Conservation (phyloP, 2,113 vertebrate genomes). For the Corynorhinus townsendii region DNA sequence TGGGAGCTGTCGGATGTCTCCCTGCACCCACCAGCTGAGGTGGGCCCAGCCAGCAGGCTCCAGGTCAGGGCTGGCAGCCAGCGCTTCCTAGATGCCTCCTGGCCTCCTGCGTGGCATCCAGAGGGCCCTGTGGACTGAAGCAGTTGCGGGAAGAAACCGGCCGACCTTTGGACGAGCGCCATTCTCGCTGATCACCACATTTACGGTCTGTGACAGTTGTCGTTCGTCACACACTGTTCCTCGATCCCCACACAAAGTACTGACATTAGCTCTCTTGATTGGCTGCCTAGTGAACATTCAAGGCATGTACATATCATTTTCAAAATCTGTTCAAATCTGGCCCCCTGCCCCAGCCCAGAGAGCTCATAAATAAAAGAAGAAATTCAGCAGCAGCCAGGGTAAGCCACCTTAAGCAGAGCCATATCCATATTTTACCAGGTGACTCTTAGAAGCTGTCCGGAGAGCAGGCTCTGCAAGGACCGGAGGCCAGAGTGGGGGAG, state of each 20-base stretch:
- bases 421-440: conserved; percentile 16
- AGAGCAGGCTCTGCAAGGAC: background rate
- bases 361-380: conserved; percentile 46
- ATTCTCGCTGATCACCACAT: conserved; percentile 13
- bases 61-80: background rate
- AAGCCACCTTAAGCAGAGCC: conserved; percentile 11
- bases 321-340: conserved; percentile 26
- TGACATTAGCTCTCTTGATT: conserved; percentile 42
- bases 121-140: background rate
- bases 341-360: background rate
- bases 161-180: background rate
- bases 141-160: background rate
- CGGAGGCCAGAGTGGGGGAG: background rate
- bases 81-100: background rate
- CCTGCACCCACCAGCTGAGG: background rate
- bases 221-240: conserved; percentile 39
- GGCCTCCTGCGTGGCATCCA: background rate
- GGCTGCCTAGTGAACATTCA: conserved; percentile 37
- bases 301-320: background rate
- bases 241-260: background rate
- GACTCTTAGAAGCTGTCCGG: background rate
- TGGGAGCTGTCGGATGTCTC: background rate
- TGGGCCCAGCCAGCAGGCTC: background rate
- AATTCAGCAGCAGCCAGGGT: background rate
- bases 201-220: conserved; percentile 34